These are phyloP conservation scores for Sisor rabdophorus DNA, from an alignment of 2,113 vertebrate genomes.

Conservation along the genomic window DNA sequence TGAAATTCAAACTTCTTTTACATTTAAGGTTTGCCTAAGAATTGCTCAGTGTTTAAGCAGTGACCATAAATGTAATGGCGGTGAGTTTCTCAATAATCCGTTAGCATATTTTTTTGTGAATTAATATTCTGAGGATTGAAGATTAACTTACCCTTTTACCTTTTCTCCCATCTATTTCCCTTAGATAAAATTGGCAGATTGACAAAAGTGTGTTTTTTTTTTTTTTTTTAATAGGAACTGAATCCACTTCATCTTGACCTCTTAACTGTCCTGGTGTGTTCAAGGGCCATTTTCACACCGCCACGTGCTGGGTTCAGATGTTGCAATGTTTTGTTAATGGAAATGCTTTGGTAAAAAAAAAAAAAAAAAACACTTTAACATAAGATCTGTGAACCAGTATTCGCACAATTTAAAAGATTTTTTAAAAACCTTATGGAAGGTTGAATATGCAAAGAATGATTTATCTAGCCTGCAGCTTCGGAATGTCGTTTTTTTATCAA, in stretches of 20 bases:
- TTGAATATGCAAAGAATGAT: neutral
- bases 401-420: neutral
- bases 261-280: constrained; percentile 52
- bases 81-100: neutral
- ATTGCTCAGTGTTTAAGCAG: neutral
- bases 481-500: neutral
- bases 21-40: no score
- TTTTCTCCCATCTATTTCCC: neutral
- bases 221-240: constrained; percentile 55
- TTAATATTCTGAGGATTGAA: constrained; percentile 39
- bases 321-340: constrained; percentile 6
- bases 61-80: neutral
- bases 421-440: neutral
- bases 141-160: constrained; percentile 8
- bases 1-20: no score
- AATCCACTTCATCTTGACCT: constrained; percentile 62
- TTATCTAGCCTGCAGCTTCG: neutral
- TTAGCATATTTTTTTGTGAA: no score
- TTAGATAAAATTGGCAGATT: constrained; percentile 44
- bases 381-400: no score
- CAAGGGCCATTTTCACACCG: constrained; percentile 37
- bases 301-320: constrained; percentile 4
- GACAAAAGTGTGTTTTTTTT: constrained; percentile 47
- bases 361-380: no score
- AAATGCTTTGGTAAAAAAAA: neutral